These are phyloP conservation scores for Xenentodon cancila DNA, from an alignment of 2,797 vertebrate genomes.

Conservation along the genomic window DNA sequence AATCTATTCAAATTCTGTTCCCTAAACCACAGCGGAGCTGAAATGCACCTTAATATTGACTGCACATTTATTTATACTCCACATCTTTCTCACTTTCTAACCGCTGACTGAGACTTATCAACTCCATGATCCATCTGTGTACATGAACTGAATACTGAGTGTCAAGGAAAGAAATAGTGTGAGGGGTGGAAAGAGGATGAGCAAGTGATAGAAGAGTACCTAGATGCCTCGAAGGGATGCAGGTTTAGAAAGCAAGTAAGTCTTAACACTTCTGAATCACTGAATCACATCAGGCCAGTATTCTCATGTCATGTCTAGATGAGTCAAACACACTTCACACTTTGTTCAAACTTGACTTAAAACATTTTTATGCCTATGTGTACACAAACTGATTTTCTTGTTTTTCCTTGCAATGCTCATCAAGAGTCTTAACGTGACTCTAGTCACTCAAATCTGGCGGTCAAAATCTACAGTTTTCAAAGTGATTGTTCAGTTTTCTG, in stretches of 20 bases:
- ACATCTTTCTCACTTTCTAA: slow-evolving; percentile 14
- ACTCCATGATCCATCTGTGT: slow-evolving; percentile 25
- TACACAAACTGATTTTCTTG: neutral
- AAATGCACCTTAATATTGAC: slow-evolving; percentile 39
- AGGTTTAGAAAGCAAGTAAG: slow-evolving; percentile 33
- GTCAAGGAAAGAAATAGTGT: slow-evolving; percentile 8
- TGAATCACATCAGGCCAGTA: slow-evolving; percentile 2
- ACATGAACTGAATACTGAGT: slow-evolving; percentile 26
- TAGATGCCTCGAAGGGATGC: slow-evolving; percentile 26
- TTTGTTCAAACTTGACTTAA: neutral
- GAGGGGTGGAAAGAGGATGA: neutral
- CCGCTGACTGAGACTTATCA: slow-evolving; percentile 30
- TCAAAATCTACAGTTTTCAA: neutral
- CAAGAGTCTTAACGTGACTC: neutral
- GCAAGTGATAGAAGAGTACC: neutral
- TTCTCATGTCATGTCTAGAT: neutral
- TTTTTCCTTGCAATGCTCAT: too few relatives aligned
- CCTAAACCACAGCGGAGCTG: slow-evolving; percentile 25
- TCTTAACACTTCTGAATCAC: slow-evolving; percentile 18
- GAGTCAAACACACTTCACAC: neutral
- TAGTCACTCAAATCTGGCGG: neutral
- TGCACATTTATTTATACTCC: slow-evolving; percentile 37
- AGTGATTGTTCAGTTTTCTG: neutral
- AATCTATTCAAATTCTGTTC: slow-evolving; percentile 28
- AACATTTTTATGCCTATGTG: neutral